Conservation (phyloP, 2,888 invertebrate genomes). For the Camptogramma bilineatum region DNA sequence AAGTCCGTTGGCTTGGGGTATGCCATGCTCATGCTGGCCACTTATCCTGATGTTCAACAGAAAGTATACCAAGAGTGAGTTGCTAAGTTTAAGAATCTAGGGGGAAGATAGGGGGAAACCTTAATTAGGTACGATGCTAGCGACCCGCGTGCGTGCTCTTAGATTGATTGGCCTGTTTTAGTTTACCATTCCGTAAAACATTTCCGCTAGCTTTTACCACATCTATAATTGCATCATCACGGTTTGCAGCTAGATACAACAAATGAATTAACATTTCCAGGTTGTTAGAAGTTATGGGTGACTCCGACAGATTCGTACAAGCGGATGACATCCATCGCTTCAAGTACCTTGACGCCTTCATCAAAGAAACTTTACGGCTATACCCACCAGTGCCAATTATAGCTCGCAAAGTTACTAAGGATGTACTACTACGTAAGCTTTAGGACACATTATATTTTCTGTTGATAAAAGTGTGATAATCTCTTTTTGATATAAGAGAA, state of each 20-base stretch:
- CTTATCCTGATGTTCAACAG: slow-evolving; percentile 41
- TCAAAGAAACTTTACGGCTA: slow-evolving; percentile 52
- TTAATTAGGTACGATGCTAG: too few relatives aligned
- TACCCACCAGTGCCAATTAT: slow-evolving; percentile 53
- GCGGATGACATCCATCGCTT: slow-evolving; percentile 47
- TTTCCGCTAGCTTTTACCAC: too few relatives aligned
- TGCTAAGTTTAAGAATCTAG: not conserved
- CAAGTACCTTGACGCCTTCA: slow-evolving; percentile 52
- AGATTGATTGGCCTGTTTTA: too few relatives aligned
- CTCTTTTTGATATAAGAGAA: too few relatives aligned
- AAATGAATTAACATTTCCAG: slow-evolving; percentile 25
- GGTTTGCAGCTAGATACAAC: not conserved
- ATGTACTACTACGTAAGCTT: slow-evolving; percentile 46
- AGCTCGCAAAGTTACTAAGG: slow-evolving; percentile 47
- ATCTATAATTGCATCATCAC: not conserved
- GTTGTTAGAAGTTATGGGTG: slow-evolving; percentile 44
- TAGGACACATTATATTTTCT: too few relatives aligned
- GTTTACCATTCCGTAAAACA: too few relatives aligned
- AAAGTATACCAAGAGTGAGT: slow-evolving; percentile 40
- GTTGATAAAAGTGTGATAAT: too few relatives aligned
- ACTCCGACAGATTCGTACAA: slow-evolving; percentile 38
- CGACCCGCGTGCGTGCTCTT: too few relatives aligned
- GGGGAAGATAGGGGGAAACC: too few relatives aligned
- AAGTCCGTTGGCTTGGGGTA: slow-evolving; percentile 52
- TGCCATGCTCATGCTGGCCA: slow-evolving; percentile 41